Evolutionary conservation across 2,113 vertebrate genomes (phyloP), one percentile per base, ranked within the genome.

Genomic region (Sakesphorus luctuosus): DNA sequence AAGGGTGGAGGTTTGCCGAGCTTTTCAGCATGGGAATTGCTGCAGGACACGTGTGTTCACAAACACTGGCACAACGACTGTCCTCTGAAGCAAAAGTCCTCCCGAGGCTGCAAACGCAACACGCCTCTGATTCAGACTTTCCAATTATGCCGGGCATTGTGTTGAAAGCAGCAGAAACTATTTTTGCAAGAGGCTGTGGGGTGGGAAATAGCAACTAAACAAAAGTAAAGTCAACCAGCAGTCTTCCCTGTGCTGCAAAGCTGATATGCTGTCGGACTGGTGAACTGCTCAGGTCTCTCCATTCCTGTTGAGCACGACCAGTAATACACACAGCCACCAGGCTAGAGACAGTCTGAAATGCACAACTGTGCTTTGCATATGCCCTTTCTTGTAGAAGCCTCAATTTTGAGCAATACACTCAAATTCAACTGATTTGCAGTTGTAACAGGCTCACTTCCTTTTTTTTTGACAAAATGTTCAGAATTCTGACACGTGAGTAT

Each of bases 61-160:
- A 67, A 67, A 6, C 0, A 18, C 63, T 69, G 77, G 84, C 80
- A 78, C 18, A 47, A n/a, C 0, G 1, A 75, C 72, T 18, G 80
- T 55, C 89, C 91, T 87, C 52, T 26, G 24, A 43, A 62, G 83
- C 76, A 38, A 5, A 82, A 89, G 74, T 61, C 74, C 69, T 91
- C 81, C 81, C 1, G 13, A 67, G 91, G 87, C 96, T 89, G 94
- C 69, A 29, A 77, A 66, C 26, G 11, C 92, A 91, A 71, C 91
- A 62, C 2, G 1, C 25, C 3, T 47, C 94, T 97, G 93, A 81
- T 93, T 94, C 91, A 94, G 87, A 78, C 84, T 83, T 89, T 91
- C 94, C 96, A 83, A 2, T 66, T 79, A 31, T 3, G 62, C 75
- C 12, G 55, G 69, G 78, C 90, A 91, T 84, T 93, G 92, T 91